Evolutionary conservation across 2,888 invertebrate genomes (phyloP), one percentile per base, ranked within the genome.

Genomic region (Drosophila mulleri): DNA sequence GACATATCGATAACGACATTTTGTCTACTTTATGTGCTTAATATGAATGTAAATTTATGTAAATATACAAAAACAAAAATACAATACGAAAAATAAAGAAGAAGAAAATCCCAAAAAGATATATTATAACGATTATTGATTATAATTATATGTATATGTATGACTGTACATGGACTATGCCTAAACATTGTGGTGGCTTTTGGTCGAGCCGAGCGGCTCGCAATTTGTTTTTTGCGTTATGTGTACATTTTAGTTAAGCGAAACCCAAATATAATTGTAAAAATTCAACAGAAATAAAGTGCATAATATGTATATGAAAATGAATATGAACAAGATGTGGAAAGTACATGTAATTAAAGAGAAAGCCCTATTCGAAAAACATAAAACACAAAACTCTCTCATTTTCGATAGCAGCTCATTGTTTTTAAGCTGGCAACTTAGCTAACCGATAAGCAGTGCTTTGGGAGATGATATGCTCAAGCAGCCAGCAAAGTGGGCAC

Each of bases 21-120:
- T 57, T 64, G 75, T 71, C 72, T 64, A 73, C 56, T 70, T 54
- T 48, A 67, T 72, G 77, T 79, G 80, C 82, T 78, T 82, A 86
- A 76, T 76, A 74, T 83, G 65, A 61, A 69, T 88, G 89, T 89
- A 90, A 78, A 90, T 82, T 86, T 75, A 61, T 88, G 90, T 88
- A 90, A 79, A 88, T 90, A 90, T n/a, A 59, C 42, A 20, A 39
- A 41, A 16, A 12, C 11, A 26, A 14, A 54, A 32, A 45, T 47
- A 32, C 6, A 65, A 3, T 4, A 47, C n/a, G 2, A n/a, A 2
- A 29, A 29, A 26, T 4, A 4, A 45, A 45, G 7, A 45, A 8
- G 3, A 16, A n/a, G 45, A 64, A 41, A 42, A 59, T 41, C n/a
- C 23, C 52, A 32, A 72, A 67, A 58, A 62, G 47, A 45, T 68